phyloP scores from a whole-genome alignment of 2,113 vertebrate species.

The Bos javanicus region DNA sequence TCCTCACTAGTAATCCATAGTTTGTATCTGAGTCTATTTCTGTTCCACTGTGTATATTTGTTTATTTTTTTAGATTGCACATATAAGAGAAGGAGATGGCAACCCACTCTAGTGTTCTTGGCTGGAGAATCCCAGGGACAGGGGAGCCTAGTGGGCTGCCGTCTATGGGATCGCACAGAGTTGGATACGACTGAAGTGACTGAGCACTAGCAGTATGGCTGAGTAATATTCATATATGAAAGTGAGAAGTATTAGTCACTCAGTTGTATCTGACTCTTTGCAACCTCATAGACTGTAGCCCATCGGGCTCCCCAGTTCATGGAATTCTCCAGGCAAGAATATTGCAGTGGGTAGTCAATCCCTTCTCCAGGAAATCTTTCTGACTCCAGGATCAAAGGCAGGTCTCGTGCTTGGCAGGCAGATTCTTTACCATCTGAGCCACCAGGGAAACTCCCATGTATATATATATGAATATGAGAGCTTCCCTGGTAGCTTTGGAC shows the following conservation, averaged over 20 bases:
- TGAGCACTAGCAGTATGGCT: background rate
- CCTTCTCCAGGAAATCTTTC: background rate
- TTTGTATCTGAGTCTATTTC: background rate
- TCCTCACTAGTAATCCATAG: background rate
- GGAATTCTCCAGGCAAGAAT: background rate
- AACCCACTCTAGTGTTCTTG: too few species aligned
- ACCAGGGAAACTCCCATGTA: background rate
- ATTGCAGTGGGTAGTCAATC: background rate
- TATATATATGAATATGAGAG: background rate
- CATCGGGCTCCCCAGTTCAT: background rate
- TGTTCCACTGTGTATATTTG: background rate
- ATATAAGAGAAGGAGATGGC: background rate
- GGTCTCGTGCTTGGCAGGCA: background rate
- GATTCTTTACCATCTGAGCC: background rate
- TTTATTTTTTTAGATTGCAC: background rate
- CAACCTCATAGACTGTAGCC: background rate
- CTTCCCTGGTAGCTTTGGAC: background rate
- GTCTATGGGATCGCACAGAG: too few species aligned
- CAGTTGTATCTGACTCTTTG: background rate
- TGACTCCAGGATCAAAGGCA: background rate
- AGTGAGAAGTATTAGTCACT: background rate
- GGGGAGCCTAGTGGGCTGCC: too few species aligned
- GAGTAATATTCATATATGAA: background rate
- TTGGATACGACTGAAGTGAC: too few species aligned
- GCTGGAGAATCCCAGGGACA: too few species aligned